phyloP scores from a whole-genome alignment of 2,797 vertebrate species.

The Enteromius unitaeniatus region DNA sequence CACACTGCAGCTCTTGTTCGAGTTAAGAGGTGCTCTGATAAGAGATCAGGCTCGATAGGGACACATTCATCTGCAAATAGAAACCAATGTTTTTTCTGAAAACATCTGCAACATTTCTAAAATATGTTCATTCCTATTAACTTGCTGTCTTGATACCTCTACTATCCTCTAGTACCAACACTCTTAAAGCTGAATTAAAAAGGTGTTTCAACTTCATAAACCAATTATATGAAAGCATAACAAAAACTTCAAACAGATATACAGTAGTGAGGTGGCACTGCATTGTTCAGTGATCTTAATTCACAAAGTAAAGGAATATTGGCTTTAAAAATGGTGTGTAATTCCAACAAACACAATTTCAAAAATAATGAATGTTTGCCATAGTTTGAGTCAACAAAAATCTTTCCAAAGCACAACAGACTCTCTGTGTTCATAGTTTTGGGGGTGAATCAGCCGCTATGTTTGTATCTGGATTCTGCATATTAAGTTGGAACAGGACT shows the following conservation, averaged over 20 bases:
- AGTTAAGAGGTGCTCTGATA: slow-evolving; percentile 54
- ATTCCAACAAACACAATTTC: neutral
- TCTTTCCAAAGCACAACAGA: slow-evolving; percentile 22
- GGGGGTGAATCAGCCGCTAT: slow-evolving; percentile 1
- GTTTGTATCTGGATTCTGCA: slow-evolving; percentile 29
- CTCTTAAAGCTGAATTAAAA: slow-evolving; percentile 32
- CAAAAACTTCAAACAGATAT: slow-evolving; percentile 45
- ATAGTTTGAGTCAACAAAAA: neutral
- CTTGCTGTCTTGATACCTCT: neutral
- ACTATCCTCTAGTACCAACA: neutral
- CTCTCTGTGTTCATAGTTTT: slow-evolving; percentile 15
- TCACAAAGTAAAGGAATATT: slow-evolving; percentile 38
- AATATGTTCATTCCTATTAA: neutral
- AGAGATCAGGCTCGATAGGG: slow-evolving; percentile 27
- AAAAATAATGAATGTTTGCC: neutral
- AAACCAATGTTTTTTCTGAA: slow-evolving; percentile 24
- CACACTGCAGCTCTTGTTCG: slow-evolving; percentile 55
- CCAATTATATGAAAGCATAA: slow-evolving; percentile 19
- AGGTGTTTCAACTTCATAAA: slow-evolving; percentile 3
- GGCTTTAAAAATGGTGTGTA: neutral
- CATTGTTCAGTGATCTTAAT: slow-evolving; percentile 54
- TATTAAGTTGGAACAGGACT: neutral
- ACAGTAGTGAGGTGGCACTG: slow-evolving; percentile 47
- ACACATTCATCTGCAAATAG: slow-evolving; percentile 24
- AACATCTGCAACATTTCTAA: slow-evolving; percentile 10